These are phyloP conservation scores for Melinaea marsaeus DNA, from an alignment of 2,888 invertebrate genomes.

Conservation along the genomic window DNA sequence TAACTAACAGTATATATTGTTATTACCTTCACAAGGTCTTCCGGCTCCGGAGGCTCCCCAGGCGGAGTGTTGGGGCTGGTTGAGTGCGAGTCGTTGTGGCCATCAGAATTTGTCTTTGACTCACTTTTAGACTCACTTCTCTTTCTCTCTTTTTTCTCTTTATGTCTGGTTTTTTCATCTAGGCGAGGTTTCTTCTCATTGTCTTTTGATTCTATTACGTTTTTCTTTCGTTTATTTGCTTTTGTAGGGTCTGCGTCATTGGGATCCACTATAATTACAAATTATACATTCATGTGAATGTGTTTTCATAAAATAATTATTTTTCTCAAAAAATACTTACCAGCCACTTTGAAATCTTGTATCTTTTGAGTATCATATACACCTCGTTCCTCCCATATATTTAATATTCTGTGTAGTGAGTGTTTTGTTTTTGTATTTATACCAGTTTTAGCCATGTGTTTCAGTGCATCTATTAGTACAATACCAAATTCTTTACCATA, in stretches of 20 bases:
- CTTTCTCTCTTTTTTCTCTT: slow-evolving; percentile 50
- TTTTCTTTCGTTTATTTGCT: slow-evolving; percentile 55
- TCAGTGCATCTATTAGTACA: slow-evolving; percentile 88
- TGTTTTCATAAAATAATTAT: slow-evolving; percentile 8
- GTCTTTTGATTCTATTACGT: slow-evolving; percentile 52
- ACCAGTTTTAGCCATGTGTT: slow-evolving; percentile 85
- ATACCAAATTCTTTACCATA: slow-evolving; percentile 92
- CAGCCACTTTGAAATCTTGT: slow-evolving; percentile 84
- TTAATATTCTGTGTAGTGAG: slow-evolving; percentile 87
- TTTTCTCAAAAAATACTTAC: slow-evolving; percentile 42
- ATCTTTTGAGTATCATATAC: slow-evolving; percentile 91
- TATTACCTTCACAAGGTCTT: slow-evolving; percentile 90
- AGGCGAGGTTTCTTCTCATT: slow-evolving; percentile 32
- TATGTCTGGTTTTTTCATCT: slow-evolving; percentile 38
- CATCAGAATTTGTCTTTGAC: slow-evolving; percentile 79
- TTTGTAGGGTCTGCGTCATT: slow-evolving; percentile 58
- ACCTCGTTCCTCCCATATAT: slow-evolving; percentile 95
- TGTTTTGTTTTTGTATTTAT: slow-evolving; percentile 89
- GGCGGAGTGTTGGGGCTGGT: slow-evolving; percentile 89
- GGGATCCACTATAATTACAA: slow-evolving; percentile 54
- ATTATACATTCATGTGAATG: neutral
- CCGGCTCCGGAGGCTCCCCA: slow-evolving; percentile 94
- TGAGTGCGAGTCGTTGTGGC: slow-evolving; percentile 85
- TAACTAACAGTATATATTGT: too few species aligned
- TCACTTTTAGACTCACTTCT: slow-evolving; percentile 70